Base-by-base conservation (phyloP, 2,888 invertebrate species). In the Coelinius sp. region DNA sequence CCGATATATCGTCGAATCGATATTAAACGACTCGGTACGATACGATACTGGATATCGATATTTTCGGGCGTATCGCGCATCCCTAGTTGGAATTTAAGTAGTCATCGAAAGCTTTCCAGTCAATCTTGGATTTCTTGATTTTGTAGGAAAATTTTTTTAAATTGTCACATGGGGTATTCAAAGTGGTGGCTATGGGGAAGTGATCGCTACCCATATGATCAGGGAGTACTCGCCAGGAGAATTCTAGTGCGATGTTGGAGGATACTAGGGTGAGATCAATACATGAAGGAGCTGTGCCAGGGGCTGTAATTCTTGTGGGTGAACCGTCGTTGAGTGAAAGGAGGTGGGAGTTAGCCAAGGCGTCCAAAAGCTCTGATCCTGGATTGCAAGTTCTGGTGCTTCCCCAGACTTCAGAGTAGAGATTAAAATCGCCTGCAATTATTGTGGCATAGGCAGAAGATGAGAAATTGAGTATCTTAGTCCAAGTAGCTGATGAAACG, bases 151-250 rank as follows among this genome's bases (percentile, higher is more conserved):
- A 44, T 14, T 10, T 5, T 14, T 38, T 24, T 2, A 2, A 46
- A 5, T 41, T 69, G 12, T 31, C 14, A 6, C 17, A 7, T 14
- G 10, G 38, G 41, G 27, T 44, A 7, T 22, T 17, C 6, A 72
- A 22, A 12, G 17, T 14, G 1, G 38, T 63, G n/a, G 22, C 31
- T 1, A 65, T 62, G 2, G 68, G 75, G 27, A 35, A 63, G 35
- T 73, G 75, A 12, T 71, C 71, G 17, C 74, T 75, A 1, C 52
- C 22, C 41, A 71, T 41, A 7, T 68, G 64, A 24, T 76, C 73
- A 0, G 41, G 14, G 0, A 38, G 35, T 0, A 62, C 64, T 20
- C 62, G 14, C 74, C 74, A 76, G 0, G 56, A 22, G 10, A 41
- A 73, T 1, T 72, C 1, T 1, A 70, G 14, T 0, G 24, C 52